Base-by-base conservation (phyloP, 2,888 invertebrate genomes). In the Athalia circularis region DNA sequence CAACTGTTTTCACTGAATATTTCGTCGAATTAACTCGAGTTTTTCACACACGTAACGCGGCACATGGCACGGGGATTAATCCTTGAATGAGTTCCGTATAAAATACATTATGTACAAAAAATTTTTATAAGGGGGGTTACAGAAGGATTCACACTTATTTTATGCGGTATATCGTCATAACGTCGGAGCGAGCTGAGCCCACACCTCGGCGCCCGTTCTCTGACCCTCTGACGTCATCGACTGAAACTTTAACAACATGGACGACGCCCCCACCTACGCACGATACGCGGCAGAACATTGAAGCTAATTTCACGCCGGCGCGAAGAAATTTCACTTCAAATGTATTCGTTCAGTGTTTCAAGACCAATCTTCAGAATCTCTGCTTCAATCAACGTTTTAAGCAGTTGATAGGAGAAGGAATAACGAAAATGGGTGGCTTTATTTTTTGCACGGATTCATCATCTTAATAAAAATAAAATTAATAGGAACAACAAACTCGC, bases 31-130 rank as follows among this genome's bases (percentile, higher is more conserved):
- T 5, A 45, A 62, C 61, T 75, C 75, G 62, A 48, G 62, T 64
- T 62, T 75, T 52, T 83, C 83, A 85, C 86, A 83, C 86, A 84
- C 85, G 85, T 81, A 83, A 82, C 76, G 80, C 85, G 83, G 84
- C 86, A 87, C 87, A 87, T 87, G 87, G 87, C 86, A 84, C 78
- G 72, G 45, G 29, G 64, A 54, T 74, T 47, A 29, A 75, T 50
- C 62, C 50, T 61, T 61, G 29, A 15, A 61, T 62, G 13, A 50
- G 50, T 75, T 48, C 13, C 61, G 75, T 75, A 75, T 75, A 75
- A 75, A 62, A 75, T 75, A 75, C 75, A 75, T 75, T 75, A 75
- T 75, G 61, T 75, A 75, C 75, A 75, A 75, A 61, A 62, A 48
- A 47, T 9, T 13, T 5, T 13, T 9, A 7, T 3, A 9, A 7